A percentile compares a stretch with the other conserved stretches of the same genome.
phyloP scores from a whole-genome alignment of 2,888 invertebrate species.

The Prionchulus punctatus region DNA sequence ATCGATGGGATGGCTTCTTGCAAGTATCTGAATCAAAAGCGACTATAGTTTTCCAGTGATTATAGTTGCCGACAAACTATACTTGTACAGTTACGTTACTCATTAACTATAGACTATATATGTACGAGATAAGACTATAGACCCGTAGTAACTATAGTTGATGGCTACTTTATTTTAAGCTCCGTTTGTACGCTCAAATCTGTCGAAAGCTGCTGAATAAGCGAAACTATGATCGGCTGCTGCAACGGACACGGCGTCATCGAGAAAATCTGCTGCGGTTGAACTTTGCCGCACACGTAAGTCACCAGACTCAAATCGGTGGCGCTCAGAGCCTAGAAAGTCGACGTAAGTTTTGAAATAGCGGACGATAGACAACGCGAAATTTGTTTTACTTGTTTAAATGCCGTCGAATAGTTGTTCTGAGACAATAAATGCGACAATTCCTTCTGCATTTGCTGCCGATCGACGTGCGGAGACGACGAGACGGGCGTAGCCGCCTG shows the following conservation, averaged over 20 bases:
- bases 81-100: neutral
- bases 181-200: constrained; percentile 70
- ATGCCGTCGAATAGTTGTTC: neutral
- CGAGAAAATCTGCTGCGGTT: constrained; percentile 57
- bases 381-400: neutral
- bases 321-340: constrained; percentile 56
- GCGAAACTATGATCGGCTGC: constrained; percentile 72
- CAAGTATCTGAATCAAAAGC: neutral
- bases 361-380: too few relatives aligned
- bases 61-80: neutral
- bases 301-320: constrained; percentile 72
- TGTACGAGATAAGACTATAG: too few relatives aligned
- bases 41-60: neutral
- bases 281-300: constrained; percentile 65
- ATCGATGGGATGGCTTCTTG: neutral
- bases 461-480: neutral
- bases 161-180: constrained; percentile 52
- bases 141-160: too few relatives aligned
- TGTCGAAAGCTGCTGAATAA: constrained; percentile 73
- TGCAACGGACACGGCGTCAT: constrained; percentile 53
- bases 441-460: neutral
- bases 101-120: neutral
- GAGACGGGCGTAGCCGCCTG: neutral
- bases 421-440: neutral
- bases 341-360: too few relatives aligned